A percentile compares a stretch with the other conserved stretches of the same genome.
phyloP scores from a whole-genome alignment of 2,888 invertebrate genomes.

The Lacanobia wlatinum region DNA sequence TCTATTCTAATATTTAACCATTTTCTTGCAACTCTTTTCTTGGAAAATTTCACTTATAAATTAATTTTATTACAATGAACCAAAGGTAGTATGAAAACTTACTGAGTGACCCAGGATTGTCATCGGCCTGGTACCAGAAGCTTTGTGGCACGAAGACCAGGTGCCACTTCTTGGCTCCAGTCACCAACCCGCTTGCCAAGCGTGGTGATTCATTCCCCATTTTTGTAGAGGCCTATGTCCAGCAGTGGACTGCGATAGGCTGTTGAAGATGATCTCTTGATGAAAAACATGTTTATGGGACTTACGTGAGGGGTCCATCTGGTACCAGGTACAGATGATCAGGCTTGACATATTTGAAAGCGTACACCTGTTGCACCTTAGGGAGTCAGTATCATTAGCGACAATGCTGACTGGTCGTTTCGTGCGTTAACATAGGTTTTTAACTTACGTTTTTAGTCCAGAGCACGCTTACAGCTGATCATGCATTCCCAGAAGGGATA shows the following conservation, averaged over 20 bases:
- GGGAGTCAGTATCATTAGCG: neutral
- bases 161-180: conserved; percentile 54
- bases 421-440: conserved; percentile 10
- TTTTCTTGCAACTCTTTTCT: neutral
- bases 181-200: conserved; percentile 65
- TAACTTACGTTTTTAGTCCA: conserved; percentile 44
- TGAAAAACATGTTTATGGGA: conserved; percentile 47
- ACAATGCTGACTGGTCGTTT: neutral
- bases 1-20: neutral
- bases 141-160: conserved; percentile 47
- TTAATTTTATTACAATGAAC: conserved; percentile 1
- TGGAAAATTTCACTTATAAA: neutral
- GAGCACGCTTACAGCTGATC: conserved; percentile 26
- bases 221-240: conserved; percentile 63
- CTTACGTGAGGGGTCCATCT: conserved; percentile 51
- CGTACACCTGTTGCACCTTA: neutral
- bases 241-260: conserved; percentile 60
- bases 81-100: conserved; percentile 36
- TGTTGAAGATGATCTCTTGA: conserved; percentile 61
- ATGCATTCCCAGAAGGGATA: neutral
- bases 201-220: conserved; percentile 65
- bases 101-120: conserved; percentile 47
- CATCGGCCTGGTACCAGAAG: conserved; percentile 52
- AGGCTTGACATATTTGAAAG: neutral
- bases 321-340: conserved; percentile 30